These are phyloP conservation scores for Hippasteria phrygiana DNA, from an alignment of 53 echinoderm and acorn worm genomes.

Conservation along the genomic window DNA sequence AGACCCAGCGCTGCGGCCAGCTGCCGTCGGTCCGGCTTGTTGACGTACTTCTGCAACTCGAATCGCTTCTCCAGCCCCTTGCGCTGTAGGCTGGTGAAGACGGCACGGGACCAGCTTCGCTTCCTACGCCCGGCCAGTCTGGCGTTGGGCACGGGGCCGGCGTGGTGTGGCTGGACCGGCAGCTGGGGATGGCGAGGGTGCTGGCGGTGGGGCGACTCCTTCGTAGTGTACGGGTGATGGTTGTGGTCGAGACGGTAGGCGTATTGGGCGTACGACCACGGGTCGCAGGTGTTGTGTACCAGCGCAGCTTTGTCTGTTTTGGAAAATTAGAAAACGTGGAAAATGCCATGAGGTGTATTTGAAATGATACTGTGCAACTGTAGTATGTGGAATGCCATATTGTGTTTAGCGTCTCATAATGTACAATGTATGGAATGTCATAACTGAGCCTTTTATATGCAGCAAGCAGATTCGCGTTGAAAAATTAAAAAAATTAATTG, in stretches of 20 bases:
- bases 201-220: neutral
- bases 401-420: too few species aligned
- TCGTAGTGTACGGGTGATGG: neutral
- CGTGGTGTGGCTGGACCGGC: neutral
- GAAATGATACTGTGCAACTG: neutral
- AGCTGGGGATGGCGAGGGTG: neutral
- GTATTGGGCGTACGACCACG: conserved; percentile 49
- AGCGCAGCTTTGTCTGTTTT: conserved; percentile 9
- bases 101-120: conserved; percentile 96
- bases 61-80: conserved; percentile 95
- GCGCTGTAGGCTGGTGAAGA: conserved; percentile 95
- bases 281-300: conserved; percentile 5
- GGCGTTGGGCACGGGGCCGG: neutral
- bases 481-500: too few species aligned
- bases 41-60: conserved; percentile 96
- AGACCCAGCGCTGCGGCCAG: conserved; percentile 92
- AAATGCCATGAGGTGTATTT: neutral
- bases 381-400: too few species aligned
- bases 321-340: neutral
- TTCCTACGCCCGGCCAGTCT: conserved; percentile 72
- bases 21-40: conserved; percentile 94
- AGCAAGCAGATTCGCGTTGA: too few species aligned
- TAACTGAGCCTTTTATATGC: too few species aligned
- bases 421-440: too few species aligned
- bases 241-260: conserved; percentile 30